A percentile compares a stretch with the other conserved stretches of the same genome.
phyloP scores from a whole-genome alignment of 2,888 invertebrate genomes.

The Tillus elongatus region DNA sequence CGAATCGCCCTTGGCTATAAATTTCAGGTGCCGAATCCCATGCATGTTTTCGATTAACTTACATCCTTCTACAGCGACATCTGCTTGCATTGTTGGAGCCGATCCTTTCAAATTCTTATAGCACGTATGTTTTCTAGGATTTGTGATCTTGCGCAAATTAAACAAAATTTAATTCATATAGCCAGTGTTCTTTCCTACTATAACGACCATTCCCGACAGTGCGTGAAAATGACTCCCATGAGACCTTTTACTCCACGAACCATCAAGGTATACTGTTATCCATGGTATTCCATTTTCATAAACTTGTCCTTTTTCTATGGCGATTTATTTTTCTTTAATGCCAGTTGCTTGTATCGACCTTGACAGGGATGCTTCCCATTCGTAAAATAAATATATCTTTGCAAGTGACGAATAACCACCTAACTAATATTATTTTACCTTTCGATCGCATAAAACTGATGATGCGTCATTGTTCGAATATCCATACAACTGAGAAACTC shows the following conservation, averaged over 20 bases:
- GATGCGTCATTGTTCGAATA: constrained; percentile 14
- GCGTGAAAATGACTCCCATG: constrained; percentile 17
- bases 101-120: constrained; percentile 19
- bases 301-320: constrained; percentile 13
- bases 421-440: no score
- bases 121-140: constrained; percentile 16
- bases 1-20: constrained; percentile 20
- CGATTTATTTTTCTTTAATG: constrained; percentile 12
- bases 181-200: constrained; percentile 18
- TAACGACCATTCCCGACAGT: constrained; percentile 16
- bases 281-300: constrained; percentile 14
- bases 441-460: constrained; percentile 9
- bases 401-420: no score
- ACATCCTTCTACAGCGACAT: constrained; percentile 20
- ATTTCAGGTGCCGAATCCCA: constrained; percentile 14
- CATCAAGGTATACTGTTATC: constrained; percentile 17
- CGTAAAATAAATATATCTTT: no score
- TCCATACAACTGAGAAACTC: constrained; percentile 11
- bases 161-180: constrained; percentile 20
- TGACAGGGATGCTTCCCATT: constrained; percentile 12
- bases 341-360: constrained; percentile 14
- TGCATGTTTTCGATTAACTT: constrained; percentile 13
- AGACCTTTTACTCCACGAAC: constrained; percentile 17
- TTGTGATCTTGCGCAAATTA: constrained; percentile 16
- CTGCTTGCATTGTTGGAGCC: constrained; percentile 19